phyloP scores from a whole-genome alignment of 2,888 invertebrate genomes.

The Oligia latruncula region DNA sequence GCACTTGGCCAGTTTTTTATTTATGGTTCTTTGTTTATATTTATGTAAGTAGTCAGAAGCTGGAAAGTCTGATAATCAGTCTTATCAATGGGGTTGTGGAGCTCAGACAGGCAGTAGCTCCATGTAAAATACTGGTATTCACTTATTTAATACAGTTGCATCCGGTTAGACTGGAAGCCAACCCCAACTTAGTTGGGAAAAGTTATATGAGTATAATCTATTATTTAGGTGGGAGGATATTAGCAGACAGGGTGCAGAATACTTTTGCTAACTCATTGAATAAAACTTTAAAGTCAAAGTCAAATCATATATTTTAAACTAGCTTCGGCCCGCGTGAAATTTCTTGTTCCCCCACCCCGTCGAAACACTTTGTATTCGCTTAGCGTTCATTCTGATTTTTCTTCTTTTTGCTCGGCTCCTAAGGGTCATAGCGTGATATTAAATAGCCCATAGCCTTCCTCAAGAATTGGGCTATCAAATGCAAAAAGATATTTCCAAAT shows the following conservation, averaged over 20 bases:
- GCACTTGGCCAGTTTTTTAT: not conserved
- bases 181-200: not conserved
- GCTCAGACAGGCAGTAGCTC: not conserved
- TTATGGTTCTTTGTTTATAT: not conserved
- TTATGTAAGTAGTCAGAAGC: not conserved
- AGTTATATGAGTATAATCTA: not conserved
- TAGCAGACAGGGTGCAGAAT: not conserved
- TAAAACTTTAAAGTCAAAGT: no score
- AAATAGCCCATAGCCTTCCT: no score
- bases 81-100: not conserved
- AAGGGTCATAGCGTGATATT: no score
- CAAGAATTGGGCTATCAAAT: no score
- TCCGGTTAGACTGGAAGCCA: not conserved
- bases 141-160: not conserved
- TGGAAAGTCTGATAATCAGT: not conserved
- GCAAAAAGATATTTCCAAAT: no score
- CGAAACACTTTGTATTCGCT: no score
- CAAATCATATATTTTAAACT: no score
- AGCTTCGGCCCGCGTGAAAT: no score
- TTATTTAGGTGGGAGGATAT: not conserved
- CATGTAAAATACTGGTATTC: not conserved
- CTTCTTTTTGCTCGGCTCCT: no score
- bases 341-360: no score
- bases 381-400: no score
- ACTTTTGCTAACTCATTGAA: no score